phyloP scores from a whole-genome alignment of 2,113 vertebrate species.

The Cinclus mexicanus region DNA sequence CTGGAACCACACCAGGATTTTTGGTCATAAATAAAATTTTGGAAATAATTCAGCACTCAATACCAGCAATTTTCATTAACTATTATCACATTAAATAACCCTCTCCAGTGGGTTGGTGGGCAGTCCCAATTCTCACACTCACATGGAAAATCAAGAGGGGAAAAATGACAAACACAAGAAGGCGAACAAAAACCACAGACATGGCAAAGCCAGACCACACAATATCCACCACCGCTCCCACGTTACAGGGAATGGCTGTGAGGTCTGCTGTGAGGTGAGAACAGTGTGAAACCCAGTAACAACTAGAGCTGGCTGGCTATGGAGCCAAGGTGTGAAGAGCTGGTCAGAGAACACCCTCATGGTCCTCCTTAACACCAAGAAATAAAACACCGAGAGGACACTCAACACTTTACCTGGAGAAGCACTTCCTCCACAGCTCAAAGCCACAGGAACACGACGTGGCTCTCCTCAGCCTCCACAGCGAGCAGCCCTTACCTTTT shows the following conservation, averaged over 20 bases:
- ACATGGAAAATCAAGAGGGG: neutral
- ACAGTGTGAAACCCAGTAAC: neutral
- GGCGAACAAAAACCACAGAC: fast-evolving
- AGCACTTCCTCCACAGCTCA: neutral
- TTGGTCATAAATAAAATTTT: neutral
- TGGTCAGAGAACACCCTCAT: neutral
- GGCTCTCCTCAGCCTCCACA: no score
- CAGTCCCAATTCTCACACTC: neutral
- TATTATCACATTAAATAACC: neutral
- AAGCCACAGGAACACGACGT: fast-evolving
- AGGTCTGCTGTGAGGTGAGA: neutral
- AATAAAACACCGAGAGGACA: fast-evolving
- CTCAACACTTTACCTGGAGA: neutral
- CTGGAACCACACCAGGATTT: neutral
- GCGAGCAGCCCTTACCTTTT: neutral
- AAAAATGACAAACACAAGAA: neutral
- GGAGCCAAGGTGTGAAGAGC: neutral
- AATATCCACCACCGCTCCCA: neutral
- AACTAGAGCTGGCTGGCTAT: neutral
- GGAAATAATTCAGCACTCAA: neutral
- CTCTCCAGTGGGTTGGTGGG: neutral
- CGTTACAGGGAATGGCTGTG: neutral
- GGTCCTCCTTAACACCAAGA: fast-evolving
- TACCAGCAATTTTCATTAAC: neutral
- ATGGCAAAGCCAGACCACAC: fast-evolving